A percentile compares a stretch with the other conserved stretches of the same genome.
phyloP scores from a whole-genome alignment of 2,113 vertebrate genomes.

The Varanus salvator region DNA sequence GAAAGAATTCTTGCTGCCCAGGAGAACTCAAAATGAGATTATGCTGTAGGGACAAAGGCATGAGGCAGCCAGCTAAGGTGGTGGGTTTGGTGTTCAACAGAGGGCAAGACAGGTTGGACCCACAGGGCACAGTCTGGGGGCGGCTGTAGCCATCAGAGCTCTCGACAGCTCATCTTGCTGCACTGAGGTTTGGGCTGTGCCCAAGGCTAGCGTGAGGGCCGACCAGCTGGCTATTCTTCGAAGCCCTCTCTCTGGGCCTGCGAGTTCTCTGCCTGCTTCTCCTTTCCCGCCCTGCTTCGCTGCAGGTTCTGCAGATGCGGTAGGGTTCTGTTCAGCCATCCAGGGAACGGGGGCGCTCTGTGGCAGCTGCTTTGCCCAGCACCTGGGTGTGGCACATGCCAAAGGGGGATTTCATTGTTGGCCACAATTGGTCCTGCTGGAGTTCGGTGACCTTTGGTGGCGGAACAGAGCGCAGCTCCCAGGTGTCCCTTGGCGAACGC shows the following conservation, averaged over 20 bases:
- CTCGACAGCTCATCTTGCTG: background rate
- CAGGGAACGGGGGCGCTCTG: background rate
- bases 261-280: background rate
- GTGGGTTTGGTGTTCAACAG: background rate
- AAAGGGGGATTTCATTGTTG: constrained; percentile 55
- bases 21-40: constrained; percentile 49
- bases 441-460: background rate
- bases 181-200: too few species aligned
- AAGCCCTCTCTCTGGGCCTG: too few species aligned
- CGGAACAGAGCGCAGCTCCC: background rate
- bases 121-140: background rate
- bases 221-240: too few species aligned
- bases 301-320: background rate
- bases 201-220: background rate
- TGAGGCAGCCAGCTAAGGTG: too few species aligned
- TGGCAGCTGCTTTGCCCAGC: background rate
- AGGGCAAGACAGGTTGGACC: background rate
- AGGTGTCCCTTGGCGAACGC: too few species aligned
- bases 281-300: background rate
- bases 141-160: background rate
- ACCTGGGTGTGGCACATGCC: constrained; percentile 43
- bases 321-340: background rate
- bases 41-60: constrained; percentile 1
- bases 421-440: constrained; percentile 29
- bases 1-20: constrained; percentile 39